Base-by-base conservation (phyloP, 2,797 vertebrate species). In the Peromyscus aztecus region DNA sequence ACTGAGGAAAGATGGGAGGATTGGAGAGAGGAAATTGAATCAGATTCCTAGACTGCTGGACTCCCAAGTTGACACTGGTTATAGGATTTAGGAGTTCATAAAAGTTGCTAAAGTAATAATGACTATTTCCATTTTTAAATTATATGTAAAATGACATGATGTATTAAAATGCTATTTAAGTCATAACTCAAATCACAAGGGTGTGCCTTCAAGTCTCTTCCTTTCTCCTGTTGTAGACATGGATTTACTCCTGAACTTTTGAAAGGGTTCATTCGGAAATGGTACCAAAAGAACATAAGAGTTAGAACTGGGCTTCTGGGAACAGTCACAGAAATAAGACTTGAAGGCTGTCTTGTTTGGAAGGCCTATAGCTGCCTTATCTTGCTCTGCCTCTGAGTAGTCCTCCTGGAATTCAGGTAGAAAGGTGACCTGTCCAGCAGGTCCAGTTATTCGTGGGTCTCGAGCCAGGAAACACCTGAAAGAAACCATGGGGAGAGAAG, bases 131-230 rank as follows among this genome's bases (percentile, higher is more conserved):
- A 84, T 46, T 21, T 59, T 46, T 84, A 4, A 84, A 23, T 11
- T 84, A 11, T 46, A 49, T 84, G 9, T 83, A 43, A 91, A 19
- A 89, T 23, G 24, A 96, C 59, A 83, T 40, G n/a, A 29, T 59
- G 37, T 40, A 40, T 31, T 76, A 49, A 69, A 77, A 12, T 94
- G 3, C 16, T 63, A 34, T 34, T 65, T 31, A 81, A 95, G 12
- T 19, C 34, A 24, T 77, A 63, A 92, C 52, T 10, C 23, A 37
- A 9, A 63, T 63, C 23, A 52, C 52, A 57, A 76, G 52, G 2
- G 71, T 29, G 7, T 27, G 11, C 21, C 49, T 90, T 3, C 59
- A 84, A n/a, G 46, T 24, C 59, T 43, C 13, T 3, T 71, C 1
- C 63, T 57, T 49, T 40, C 3, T 71, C 7, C 49, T 92, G 63